Evolutionary conservation across 2,113 vertebrate genomes (phyloP), one percentile per base, ranked within the genome.

Genomic region (Melanotaenia duboulayi): DNA sequence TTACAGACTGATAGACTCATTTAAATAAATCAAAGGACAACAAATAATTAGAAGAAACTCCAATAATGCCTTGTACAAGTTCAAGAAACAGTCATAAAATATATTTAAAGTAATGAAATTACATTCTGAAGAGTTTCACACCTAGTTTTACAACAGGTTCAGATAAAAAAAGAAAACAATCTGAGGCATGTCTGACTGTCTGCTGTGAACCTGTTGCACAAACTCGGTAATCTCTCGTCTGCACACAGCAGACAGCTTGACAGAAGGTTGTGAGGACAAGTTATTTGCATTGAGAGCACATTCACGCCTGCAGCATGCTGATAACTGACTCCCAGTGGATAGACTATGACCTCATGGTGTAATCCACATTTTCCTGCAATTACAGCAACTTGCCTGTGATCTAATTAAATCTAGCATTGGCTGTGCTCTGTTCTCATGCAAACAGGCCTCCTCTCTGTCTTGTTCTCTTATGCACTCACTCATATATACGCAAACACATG

Each of bases 261-360:
- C 58, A 71, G 70, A 44, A 22, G 49, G 0, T 49, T 12, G n/a
- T 4, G 65, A 11, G 52, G 56, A 49, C n/a, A 4, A 2, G 64
- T 16, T 71, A 82, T 88, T 89, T 91, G 84, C 87, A 84, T 82
- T 65, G 65, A 71, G 74, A 75, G 74, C 69, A 61, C 70, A 78
- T 56, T 63, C 76, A 60, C 44, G 59, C 40, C 82, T 85, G 86
- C 28, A 12, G 64, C 42, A 40, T 42, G 55, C 81, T 87, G 84
- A 86, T 86, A 87, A 81, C 74, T 65, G 70, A 25, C 73, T 39
- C 60, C 81, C 70, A 81, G 74, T 83, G 71, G 61, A 65, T 16
- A 72, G 61, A 78, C 78, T 74, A 71, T 51, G 68, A 20, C 63
- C 32, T 8, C 0, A 35, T 83, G 81, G 79, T 37, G 79, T 87